A percentile compares a stretch with the other conserved stretches of the same genome.
Evolutionary conservation across 2,888 invertebrate species (phyloP).

Genomic region (Campoletis raptor): DNA sequence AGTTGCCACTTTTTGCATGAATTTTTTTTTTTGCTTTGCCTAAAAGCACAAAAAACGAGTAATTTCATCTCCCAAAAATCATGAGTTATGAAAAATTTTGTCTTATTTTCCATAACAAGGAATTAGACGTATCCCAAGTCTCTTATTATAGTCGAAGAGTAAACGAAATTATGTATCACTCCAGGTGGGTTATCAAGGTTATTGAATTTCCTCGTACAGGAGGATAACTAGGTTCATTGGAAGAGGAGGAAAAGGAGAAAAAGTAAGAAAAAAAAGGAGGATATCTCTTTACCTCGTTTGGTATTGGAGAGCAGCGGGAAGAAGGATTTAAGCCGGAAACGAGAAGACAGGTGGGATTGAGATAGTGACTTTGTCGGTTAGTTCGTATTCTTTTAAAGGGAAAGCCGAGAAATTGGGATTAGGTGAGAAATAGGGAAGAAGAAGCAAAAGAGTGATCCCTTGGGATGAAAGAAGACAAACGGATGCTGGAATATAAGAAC

Average conservation of each 20-base stretch:
- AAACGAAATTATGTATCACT: conserved; percentile 9
- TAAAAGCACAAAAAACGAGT: too few relatives aligned
- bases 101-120: neutral
- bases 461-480: conserved; percentile 7
- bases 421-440: conserved; percentile 39
- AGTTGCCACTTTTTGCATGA: too few relatives aligned
- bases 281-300: conserved; percentile 20
- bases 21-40: too few relatives aligned
- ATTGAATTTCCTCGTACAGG: conserved; percentile 51
- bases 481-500: conserved; percentile 17
- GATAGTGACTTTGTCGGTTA: conserved; percentile 30
- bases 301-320: neutral
- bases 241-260: conserved; percentile 7
- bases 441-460: conserved; percentile 40
- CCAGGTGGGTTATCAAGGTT: conserved; percentile 16
- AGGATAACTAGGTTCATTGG: conserved; percentile 5
- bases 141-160: neutral
- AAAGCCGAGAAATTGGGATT: conserved; percentile 45
- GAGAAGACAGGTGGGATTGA: conserved; percentile 46
- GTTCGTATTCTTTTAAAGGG: conserved; percentile 44
- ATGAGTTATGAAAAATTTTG: too few relatives aligned
- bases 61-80: too few relatives aligned
- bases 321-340: conserved; percentile 35
- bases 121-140: conserved; percentile 14
- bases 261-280: neutral